Base-by-base conservation (phyloP, 2,113 vertebrate genomes). In the Cercocebus atys region DNA sequence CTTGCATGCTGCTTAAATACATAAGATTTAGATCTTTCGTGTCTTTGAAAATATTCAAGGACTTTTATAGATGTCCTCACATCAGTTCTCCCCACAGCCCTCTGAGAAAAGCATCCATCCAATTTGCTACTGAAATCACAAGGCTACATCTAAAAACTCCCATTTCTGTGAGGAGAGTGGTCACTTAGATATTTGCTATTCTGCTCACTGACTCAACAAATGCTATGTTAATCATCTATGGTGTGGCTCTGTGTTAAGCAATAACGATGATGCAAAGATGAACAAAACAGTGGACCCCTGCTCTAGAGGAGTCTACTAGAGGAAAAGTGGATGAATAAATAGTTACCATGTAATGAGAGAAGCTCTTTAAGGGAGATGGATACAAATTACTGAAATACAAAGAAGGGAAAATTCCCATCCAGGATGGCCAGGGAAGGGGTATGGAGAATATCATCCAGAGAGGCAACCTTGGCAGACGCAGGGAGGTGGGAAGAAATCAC, bases 201-300 rank as follows among this genome's bases (percentile, higher is more conserved):
- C 94, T 79, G 81, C 30, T 97, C 45, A 80, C 23, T 20, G 85
- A 82, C 55, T 93, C 52, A 90, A 70, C n/a, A 92, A 50, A 64
- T 27, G 81, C 32, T 89, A 72, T 78, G 64, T 57, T 84, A 75
- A 78, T 81, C 84, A 57, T 40, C 40, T 6, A 3, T 2, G 6
- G 30, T 43, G 3, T 59, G 35, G 76, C 38, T 73, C 82, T 70
- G 30, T 52, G 11, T 50, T 64, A 68, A 75, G 82, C 14, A 93
- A 59, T 43, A 22, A 88, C 30, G 14, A 57, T 6, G 43, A 38
- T 8, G 59, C 66, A 40, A 55, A 92, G 79, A 75, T 73, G 78
- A 93, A 38, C 38, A 81, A 43, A 76, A 68, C 47, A 70, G 57
- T 52, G 43, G 43, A 66, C 22, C 40, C 18, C 55, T 68, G 32